Percentiles rank a stretch among this genome's conserved stretches.
These are phyloP conservation scores for Drosophila mimica DNA, from an alignment of 2,888 invertebrate genomes.

Conservation along the genomic window DNA sequence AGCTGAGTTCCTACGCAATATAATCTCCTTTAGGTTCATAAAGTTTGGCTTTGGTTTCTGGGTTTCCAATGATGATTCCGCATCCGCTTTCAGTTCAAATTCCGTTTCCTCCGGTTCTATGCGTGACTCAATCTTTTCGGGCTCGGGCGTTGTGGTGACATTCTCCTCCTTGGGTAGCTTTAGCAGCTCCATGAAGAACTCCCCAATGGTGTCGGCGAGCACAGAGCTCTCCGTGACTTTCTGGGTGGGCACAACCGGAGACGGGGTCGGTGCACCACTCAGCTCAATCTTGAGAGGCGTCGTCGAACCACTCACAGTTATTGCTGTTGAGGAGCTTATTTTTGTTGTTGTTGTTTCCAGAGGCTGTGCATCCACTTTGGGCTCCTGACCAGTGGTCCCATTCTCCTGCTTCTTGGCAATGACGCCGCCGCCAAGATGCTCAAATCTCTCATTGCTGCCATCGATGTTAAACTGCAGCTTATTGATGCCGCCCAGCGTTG, in stretches of 20 bases:
- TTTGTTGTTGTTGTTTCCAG: constrained; percentile 44
- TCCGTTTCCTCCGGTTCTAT: constrained; percentile 87
- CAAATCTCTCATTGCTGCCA: constrained; percentile 79
- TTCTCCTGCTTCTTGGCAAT: constrained; percentile 84
- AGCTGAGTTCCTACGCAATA: constrained; percentile 75
- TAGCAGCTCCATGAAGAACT: constrained; percentile 83
- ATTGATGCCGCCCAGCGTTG: constrained; percentile 69
- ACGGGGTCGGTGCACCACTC: constrained; percentile 27
- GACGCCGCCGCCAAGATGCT: constrained; percentile 84
- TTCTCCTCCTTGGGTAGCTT: constrained; percentile 81
- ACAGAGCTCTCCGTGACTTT: constrained; percentile 69
- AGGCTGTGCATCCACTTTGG: constrained; percentile 5
- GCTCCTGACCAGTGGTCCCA: constrained; percentile 21
- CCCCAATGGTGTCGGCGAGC: constrained; percentile 83
- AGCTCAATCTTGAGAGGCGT: constrained; percentile 20
- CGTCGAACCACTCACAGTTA: constrained; percentile 6
- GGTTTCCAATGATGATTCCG: constrained; percentile 16
- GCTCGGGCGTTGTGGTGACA: constrained; percentile 18
- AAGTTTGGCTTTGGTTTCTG: constrained; percentile 77
- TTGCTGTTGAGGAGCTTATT: constrained; percentile 8
- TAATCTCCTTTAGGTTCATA: constrained; percentile 84
- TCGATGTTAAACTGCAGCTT: constrained; percentile 78
- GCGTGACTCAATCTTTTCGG: constrained; percentile 87
- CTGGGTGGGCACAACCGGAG: constrained; percentile 6
- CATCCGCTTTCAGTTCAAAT: constrained; percentile 13